phyloP scores from a whole-genome alignment of 2,888 invertebrate species.

The Drosophila recens region DNA sequence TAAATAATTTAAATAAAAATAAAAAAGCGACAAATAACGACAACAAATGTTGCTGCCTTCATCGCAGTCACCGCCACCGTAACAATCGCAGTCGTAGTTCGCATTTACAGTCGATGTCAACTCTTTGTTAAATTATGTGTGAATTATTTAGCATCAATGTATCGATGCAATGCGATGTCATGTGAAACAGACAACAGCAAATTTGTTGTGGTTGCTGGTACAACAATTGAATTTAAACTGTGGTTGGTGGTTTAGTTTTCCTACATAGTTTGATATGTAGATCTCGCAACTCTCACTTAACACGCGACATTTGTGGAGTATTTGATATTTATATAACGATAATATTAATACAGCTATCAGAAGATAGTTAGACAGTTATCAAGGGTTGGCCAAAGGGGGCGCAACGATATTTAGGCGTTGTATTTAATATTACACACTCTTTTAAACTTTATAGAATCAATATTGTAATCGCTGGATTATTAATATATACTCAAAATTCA shows the following conservation, averaged over 20 bases:
- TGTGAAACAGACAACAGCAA: constrained; percentile 35
- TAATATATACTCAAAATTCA: no score
- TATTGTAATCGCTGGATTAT: no score
- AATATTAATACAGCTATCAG: constrained; percentile 1
- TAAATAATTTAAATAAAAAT: constrained; percentile 66
- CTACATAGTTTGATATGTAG: constrained; percentile 9
- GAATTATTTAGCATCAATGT: constrained; percentile 65
- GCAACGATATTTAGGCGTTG: no score
- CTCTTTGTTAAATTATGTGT: constrained; percentile 73
- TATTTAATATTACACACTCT: no score
- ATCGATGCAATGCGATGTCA: constrained; percentile 36
- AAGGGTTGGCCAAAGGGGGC: no score
- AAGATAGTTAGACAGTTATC: background rate
- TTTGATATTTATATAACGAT: background rate
- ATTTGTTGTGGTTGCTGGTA: constrained; percentile 35
- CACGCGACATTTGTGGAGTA: constrained; percentile 3
- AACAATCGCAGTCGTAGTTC: constrained; percentile 2
- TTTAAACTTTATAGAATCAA: no score
- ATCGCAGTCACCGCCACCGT: constrained; percentile 5
- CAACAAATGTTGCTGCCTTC: constrained; percentile 38
- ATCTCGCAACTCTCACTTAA: background rate
- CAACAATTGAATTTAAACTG: constrained; percentile 45
- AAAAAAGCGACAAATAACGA: constrained; percentile 36
- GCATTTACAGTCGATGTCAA: constrained; percentile 49
- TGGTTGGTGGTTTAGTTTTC: constrained; percentile 25